Percentiles rank a stretch among this genome's conserved stretches.
Evolutionary conservation across 2,797 vertebrate species (phyloP).

Genomic region (Poecile montanus): DNA sequence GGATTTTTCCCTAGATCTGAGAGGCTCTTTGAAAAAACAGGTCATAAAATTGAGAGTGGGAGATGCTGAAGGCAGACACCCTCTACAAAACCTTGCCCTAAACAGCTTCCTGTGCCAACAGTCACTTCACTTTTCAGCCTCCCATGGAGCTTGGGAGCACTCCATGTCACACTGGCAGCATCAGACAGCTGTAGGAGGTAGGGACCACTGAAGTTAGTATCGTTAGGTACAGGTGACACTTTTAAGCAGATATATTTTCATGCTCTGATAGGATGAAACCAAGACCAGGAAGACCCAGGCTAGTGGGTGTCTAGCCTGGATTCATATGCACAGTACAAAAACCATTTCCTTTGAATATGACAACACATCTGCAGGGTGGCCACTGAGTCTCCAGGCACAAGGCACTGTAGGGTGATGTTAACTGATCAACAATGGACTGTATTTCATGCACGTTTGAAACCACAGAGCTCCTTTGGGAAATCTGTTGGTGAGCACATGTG

Average conservation of each 20-base stretch:
- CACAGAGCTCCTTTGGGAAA: accelerated
- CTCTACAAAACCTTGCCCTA: background rate
- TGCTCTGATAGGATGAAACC: background rate
- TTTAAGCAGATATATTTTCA: background rate
- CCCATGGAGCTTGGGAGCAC: background rate
- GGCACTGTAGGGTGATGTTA: background rate
- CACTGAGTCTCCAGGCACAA: background rate
- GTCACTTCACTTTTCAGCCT: background rate
- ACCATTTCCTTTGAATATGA: background rate
- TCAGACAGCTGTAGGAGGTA: background rate
- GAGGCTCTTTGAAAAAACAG: background rate
- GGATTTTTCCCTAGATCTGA: background rate
- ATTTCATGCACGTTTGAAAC: background rate
- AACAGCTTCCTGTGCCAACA: background rate
- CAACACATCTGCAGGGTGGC: background rate
- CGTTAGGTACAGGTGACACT: background rate
- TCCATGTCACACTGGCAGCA: background rate
- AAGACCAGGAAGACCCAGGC: background rate
- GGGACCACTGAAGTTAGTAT: background rate
- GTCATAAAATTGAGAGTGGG: background rate
- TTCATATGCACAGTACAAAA: background rate
- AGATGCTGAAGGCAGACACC: background rate
- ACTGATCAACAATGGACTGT: background rate
- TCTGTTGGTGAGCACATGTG: background rate
- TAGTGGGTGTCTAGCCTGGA: background rate